phyloP scores from a whole-genome alignment of 2,113 vertebrate species.

The Strigops habroptila region DNA sequence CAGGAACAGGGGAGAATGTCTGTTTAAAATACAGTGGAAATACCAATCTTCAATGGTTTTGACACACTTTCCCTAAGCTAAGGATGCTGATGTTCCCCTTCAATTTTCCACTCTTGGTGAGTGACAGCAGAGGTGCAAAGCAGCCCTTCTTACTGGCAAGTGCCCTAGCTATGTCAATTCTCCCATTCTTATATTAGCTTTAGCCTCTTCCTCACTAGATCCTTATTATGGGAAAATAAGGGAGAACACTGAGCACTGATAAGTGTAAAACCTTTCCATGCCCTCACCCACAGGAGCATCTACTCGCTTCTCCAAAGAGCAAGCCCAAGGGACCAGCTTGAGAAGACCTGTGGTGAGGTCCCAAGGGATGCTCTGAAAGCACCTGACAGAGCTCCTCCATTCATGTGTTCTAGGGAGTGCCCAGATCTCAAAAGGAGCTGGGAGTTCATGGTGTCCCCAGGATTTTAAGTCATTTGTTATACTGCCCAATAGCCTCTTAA shows the following conservation, averaged over 20 bases:
- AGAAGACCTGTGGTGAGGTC: neutral
- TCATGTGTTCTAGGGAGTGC: neutral
- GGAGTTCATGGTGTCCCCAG: neutral
- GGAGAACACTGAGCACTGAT: neutral
- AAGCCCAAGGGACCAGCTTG: rapidly evolving
- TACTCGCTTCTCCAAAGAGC: neutral
- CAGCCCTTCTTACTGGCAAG: neutral
- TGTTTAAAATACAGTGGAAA: neutral
- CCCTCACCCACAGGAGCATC: neutral
- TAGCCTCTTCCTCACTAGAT: neutral
- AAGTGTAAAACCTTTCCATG: neutral
- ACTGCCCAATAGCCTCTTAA: neutral
- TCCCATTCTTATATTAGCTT: neutral
- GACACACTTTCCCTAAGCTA: neutral
- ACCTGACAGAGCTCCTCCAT: neutral
- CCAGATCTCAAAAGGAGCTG: neutral
- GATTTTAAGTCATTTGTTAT: neutral
- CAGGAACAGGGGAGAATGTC: neutral
- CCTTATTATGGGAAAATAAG: neutral
- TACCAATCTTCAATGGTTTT: neutral
- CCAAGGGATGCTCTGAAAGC: neutral
- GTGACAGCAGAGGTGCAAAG: neutral
- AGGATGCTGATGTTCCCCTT: neutral
- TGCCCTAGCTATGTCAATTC: neutral
- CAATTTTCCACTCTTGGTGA: neutral